A percentile compares a stretch with the other conserved stretches of the same genome.
phyloP scores from a whole-genome alignment of 2,113 vertebrate genomes.

The Megaceryle torquata region DNA sequence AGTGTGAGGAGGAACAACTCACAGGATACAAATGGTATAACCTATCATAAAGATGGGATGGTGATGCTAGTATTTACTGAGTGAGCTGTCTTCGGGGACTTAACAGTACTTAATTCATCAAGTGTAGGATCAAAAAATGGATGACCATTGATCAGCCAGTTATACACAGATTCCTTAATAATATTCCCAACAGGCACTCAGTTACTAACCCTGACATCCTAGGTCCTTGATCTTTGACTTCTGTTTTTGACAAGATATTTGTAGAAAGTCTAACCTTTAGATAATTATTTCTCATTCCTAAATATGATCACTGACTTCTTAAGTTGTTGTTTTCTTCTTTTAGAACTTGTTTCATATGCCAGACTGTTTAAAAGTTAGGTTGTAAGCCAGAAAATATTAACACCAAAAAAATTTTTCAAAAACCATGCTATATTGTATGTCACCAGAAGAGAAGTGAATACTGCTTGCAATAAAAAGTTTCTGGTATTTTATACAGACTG shows the following conservation, averaged over 20 bases:
- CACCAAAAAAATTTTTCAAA: not conserved
- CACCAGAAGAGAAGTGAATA: not conserved
- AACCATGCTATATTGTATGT: not conserved
- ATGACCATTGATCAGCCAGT: not conserved
- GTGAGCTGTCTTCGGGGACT: not conserved
- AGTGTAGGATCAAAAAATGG: not conserved
- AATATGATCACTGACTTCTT: not conserved
- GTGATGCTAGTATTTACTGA: not conserved
- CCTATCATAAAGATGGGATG: not conserved
- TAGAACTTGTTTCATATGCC: not conserved
- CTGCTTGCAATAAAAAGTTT: not conserved
- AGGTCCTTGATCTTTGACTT: not conserved
- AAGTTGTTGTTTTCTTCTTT: not conserved
- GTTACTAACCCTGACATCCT: not conserved
- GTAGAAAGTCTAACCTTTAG: not conserved
- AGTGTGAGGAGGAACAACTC: not conserved
- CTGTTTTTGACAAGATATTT: not conserved
- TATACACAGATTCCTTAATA: not conserved
- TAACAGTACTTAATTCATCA: not conserved
- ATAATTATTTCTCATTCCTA: not conserved
- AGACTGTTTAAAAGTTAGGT: not conserved
- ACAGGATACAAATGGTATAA: not conserved
- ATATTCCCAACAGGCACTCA: fast-evolving
- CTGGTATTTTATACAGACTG: not conserved
- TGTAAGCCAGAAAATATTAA: not conserved